Base-by-base conservation (phyloP, 2,888 invertebrate genomes). In the Glyphotaelius pellucidus region DNA sequence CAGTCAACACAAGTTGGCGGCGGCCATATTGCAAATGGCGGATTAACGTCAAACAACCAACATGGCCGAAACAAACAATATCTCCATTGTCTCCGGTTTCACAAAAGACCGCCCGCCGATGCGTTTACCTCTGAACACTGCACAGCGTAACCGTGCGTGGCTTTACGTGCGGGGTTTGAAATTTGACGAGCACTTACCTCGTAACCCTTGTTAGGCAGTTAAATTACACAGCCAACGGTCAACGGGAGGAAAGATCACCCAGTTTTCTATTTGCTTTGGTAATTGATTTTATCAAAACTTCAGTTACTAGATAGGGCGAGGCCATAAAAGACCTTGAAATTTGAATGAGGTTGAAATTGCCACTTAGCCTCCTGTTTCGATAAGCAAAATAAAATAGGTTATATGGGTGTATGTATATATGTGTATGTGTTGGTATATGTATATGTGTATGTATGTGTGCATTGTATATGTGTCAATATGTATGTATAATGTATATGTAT, bases 1-100 rank as follows among this genome's bases (percentile, higher is more conserved):
- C 42, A n/a, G 89, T 89, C 35, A 89, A 80, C 89, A 89, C 47
- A 47, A 47, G 47, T 47, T 80, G 89, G 80, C 80, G 89, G 89
- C 32, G 89, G 89, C 31, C 89, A 80, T 47, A 47, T 80, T 89
- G 89, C 89, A 89, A 89, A 89, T 89, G 89, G 89, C 89, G 89
- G 89, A 89, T 89, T 42, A 89, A 42, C 89, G 89, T 80, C 89
- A 89, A 89, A 89, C 67, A 67, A 25, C 67, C 67, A 67, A 67
- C 89, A 89, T 89, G 89, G 89, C 89, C 80, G 89, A 35, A 35
- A 89, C 67, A 67, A 67, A 67, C 89, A 89, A 89, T 89, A 80
- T 89, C 35, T 31, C 81, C 89, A 89, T 89, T 89, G 89, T 89
- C 80, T 80, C 86, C n/a, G n/a, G 15, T 32, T 35, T 47, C 86